A percentile compares a stretch with the other conserved stretches of the same genome.
Conservation (phyloP, 2,113 vertebrate genomes). For the Ammospiza caudacuta region DNA sequence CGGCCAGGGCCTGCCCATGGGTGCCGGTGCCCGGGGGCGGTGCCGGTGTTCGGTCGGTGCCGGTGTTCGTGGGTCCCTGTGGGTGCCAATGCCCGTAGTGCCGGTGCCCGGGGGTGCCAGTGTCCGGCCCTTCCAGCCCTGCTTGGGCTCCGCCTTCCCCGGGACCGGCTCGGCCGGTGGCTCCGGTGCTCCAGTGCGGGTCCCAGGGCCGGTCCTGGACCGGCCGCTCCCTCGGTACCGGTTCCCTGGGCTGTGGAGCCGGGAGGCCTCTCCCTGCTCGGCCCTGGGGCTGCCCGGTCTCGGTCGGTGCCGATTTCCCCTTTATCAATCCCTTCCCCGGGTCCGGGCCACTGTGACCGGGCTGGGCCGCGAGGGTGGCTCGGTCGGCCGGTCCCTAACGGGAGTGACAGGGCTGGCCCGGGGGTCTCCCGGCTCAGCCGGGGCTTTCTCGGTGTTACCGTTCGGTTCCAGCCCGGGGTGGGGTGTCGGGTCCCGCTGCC, state of each 20-base stretch:
- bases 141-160: neutral
- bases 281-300: too few relatives aligned
- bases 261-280: neutral
- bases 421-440: neutral
- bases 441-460: neutral
- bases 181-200: neutral
- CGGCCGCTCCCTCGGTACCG: neutral
- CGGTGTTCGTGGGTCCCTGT: neutral
- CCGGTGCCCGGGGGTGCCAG: neutral
- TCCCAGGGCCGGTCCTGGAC: neutral
- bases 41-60: neutral
- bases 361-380: neutral
- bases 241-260: neutral
- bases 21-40: neutral
- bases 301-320: neutral
- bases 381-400: neutral
- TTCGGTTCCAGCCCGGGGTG: neutral
- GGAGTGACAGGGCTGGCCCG: neutral
- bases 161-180: rapidly evolving
- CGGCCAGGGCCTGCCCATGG: neutral
- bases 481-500: neutral
- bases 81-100: neutral
- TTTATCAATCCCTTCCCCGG: neutral
- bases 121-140: neutral
- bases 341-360: neutral